These are phyloP conservation scores for Mobula birostris DNA, from an alignment of 2,113 vertebrate genomes.

Conservation along the genomic window DNA sequence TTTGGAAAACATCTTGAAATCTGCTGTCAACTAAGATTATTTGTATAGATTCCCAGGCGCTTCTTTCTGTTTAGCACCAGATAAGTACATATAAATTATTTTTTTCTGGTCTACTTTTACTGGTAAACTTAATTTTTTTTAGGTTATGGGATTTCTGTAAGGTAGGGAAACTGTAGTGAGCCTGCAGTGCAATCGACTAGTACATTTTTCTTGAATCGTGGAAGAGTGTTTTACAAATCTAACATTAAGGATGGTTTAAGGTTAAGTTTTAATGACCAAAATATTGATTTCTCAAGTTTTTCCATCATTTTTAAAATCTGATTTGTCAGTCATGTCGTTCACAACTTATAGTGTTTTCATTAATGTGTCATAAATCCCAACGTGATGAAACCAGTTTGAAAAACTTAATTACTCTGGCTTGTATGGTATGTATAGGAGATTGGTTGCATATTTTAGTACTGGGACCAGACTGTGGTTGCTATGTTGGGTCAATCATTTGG, in stretches of 20 bases:
- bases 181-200: not conserved
- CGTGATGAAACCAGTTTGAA: constrained; percentile 22
- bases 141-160: not conserved
- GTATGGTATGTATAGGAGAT: constrained; percentile 17
- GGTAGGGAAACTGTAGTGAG: not conserved
- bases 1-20: not conserved
- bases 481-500: constrained; percentile 1
- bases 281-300: constrained; percentile 35
- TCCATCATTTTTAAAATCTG: constrained; percentile 38
- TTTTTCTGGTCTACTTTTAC: not conserved
- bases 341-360: constrained; percentile 35
- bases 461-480: not conserved
- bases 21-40: not conserved
- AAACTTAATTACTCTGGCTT: constrained; percentile 26
- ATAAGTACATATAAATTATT: not conserved
- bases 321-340: constrained; percentile 23
- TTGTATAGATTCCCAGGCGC: not conserved
- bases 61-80: not conserved
- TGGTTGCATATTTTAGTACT: not conserved
- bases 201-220: not conserved
- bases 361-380: constrained; percentile 34
- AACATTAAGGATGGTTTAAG: constrained; percentile 23
- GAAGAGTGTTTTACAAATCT: constrained; percentile 9
- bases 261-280: constrained; percentile 31
- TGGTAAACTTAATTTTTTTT: not conserved